phyloP scores from a whole-genome alignment of 2,797 vertebrate species.

The Valencia hispanica region DNA sequence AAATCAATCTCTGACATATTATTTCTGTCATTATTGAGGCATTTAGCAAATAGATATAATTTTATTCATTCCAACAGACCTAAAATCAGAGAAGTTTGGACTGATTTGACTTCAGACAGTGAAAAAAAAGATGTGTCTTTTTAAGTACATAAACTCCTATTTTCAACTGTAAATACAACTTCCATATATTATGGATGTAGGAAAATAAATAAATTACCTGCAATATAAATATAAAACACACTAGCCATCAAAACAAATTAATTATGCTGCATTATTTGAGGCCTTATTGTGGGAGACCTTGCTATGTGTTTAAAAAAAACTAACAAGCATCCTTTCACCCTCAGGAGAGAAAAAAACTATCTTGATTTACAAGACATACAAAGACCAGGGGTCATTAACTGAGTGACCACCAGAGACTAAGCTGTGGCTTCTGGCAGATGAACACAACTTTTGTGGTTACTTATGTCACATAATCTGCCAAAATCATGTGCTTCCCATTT shows the following conservation, averaged over 20 bases:
- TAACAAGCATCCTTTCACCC: not conserved
- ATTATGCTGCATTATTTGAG: not conserved
- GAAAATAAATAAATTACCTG: not conserved
- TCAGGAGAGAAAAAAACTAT: not conserved
- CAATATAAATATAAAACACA: not conserved
- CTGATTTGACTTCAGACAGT: not conserved
- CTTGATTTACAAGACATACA: not conserved
- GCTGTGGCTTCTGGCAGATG: not conserved
- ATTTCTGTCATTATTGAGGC: too few species aligned
- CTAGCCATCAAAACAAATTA: not conserved
- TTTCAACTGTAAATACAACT: not conserved
- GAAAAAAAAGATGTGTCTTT: not conserved
- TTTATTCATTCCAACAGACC: too few species aligned
- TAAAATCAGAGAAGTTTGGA: too few species aligned
- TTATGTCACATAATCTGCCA: not conserved
- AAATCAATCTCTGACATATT: too few species aligned
- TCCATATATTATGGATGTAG: not conserved
- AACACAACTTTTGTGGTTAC: not conserved
- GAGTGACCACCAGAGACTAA: not conserved
- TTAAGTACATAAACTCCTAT: not conserved
- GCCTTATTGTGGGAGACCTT: not conserved
- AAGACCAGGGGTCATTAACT: not conserved
- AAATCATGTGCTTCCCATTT: not conserved
- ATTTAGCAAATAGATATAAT: too few species aligned
- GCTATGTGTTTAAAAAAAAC: not conserved